Evolutionary conservation across 2,797 vertebrate species (phyloP).

Genomic region (Pterois miles): DNA sequence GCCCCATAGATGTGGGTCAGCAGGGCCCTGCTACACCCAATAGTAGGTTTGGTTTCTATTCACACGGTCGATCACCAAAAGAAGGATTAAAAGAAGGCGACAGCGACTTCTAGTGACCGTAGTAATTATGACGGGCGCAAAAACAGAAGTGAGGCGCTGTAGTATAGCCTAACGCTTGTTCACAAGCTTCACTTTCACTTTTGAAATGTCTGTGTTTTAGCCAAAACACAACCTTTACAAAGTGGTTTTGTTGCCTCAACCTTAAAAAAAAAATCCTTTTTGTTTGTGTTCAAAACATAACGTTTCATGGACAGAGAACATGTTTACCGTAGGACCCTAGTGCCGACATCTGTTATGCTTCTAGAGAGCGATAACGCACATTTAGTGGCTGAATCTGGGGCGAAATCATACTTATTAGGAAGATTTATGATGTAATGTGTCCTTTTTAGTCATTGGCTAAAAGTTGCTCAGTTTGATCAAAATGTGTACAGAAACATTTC

Average conservation of each 20-base stretch:
- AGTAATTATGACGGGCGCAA: background rate
- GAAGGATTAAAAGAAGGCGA: background rate
- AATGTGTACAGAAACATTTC: background rate
- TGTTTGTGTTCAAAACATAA: background rate
- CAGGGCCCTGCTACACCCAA: background rate
- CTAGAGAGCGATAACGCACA: no score
- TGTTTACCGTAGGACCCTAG: no score
- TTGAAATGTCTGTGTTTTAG: background rate
- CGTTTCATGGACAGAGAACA: no score
- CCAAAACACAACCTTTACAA: background rate
- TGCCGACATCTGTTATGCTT: no score
- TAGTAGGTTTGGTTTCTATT: background rate
- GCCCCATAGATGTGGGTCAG: background rate
- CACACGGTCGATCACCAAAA: background rate
- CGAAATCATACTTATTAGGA: background rate
- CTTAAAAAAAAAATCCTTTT: background rate
- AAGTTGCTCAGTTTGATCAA: background rate
- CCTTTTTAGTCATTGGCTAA: background rate
- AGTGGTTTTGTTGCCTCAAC: background rate
- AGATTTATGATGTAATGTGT: background rate
- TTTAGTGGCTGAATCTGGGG: no score
- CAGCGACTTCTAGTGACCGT: background rate
- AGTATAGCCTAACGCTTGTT: background rate
- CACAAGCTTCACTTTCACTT: background rate
- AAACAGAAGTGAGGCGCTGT: background rate